phyloP scores from a whole-genome alignment of 2,797 vertebrate genomes.

The Chanos chanos region DNA sequence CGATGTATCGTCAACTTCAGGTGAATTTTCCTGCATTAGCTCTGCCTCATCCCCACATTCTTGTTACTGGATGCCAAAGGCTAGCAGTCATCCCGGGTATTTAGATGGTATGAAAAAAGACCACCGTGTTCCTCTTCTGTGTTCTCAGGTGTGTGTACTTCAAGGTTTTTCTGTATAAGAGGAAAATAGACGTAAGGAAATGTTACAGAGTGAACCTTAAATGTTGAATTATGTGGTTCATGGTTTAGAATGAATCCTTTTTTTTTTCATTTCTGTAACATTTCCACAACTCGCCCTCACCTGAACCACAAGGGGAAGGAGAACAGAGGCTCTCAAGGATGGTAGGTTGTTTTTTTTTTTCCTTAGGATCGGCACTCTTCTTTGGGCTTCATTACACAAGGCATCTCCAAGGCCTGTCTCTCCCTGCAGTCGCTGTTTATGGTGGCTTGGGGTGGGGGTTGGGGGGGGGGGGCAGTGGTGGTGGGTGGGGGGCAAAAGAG shows the following conservation, averaged over 20 bases:
- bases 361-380: slow-evolving; percentile 37
- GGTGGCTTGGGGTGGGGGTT: slow-evolving; percentile 27
- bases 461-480: background rate
- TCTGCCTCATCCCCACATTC: no score
- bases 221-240: no score
- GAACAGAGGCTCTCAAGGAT: slow-evolving; percentile 49
- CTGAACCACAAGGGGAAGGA: slow-evolving; percentile 30
- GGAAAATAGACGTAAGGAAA: no score
- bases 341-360: slow-evolving; percentile 22
- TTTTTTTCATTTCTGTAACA: background rate
- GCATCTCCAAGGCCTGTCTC: slow-evolving; percentile 35
- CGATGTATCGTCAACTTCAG: no score
- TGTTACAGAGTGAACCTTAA: no score
- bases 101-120: no score
- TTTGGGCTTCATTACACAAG: slow-evolving; percentile 32
- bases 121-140: no score
- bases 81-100: no score
- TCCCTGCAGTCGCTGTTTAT: slow-evolving; percentile 37
- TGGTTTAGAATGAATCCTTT: background rate
- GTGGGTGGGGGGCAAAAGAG: slow-evolving; percentile 15
- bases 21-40: no score
- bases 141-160: no score
- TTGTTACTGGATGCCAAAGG: no score
- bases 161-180: no score
- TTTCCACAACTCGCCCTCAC: slow-evolving; percentile 17